Conservation (phyloP, 1,140 invertebrate genomes). For the Laupala kohalensis region DNA sequence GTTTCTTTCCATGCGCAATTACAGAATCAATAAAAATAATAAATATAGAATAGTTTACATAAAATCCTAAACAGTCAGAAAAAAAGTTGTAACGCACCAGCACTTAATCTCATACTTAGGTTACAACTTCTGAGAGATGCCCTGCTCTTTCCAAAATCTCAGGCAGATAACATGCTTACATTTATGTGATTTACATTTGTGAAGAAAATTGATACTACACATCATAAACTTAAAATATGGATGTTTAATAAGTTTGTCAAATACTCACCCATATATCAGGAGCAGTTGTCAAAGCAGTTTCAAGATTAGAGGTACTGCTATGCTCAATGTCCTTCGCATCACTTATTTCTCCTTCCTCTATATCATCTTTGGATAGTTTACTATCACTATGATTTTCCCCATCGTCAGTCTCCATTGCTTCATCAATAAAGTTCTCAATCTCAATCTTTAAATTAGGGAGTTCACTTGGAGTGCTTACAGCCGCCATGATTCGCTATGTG, state of each 20-base stretch:
- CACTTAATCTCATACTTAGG: too few species aligned
- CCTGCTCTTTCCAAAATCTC: too few species aligned
- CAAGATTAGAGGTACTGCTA: background rate
- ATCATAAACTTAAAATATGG: background rate
- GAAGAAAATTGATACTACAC: background rate
- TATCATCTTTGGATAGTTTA: conserved; percentile 9
- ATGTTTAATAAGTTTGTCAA: background rate
- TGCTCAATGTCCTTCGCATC: conserved; percentile 12
- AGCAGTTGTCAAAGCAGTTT: background rate
- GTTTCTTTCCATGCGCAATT: too few species aligned
- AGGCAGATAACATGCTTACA: too few species aligned
- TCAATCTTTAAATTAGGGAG: conserved; percentile 18
- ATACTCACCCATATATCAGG: background rate
- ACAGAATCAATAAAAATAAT: too few species aligned
- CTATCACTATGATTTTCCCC: background rate
- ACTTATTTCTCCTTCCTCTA: conserved; percentile 17
- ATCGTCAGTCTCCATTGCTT: conserved; percentile 17
- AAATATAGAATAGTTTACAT: too few species aligned
- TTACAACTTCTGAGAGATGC: too few species aligned
- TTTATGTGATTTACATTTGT: too few species aligned
- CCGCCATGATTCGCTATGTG: conserved; percentile 6
- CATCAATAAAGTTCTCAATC: conserved; percentile 19
- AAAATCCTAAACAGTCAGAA: too few species aligned
- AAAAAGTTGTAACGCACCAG: too few species aligned
- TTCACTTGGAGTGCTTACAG: conserved; percentile 6